A percentile compares a stretch with the other conserved stretches of the same genome.
Evolutionary conservation across 2,113 vertebrate species (phyloP).

Genomic region (Nycticryphes semicollaris): DNA sequence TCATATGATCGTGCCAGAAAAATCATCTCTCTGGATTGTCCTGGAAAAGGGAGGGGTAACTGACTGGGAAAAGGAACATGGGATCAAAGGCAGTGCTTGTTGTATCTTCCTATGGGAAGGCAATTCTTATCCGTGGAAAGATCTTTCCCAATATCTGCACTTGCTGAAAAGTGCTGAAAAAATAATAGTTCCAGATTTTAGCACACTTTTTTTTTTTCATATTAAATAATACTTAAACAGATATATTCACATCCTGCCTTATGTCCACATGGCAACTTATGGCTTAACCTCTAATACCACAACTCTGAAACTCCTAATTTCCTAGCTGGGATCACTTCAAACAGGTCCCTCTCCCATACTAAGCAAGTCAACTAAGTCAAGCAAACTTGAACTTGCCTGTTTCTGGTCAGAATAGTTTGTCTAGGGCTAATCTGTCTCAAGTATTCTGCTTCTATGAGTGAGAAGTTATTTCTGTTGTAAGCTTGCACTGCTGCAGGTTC

Average conservation of each 20-base stretch:
- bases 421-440: neutral
- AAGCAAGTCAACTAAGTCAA: neutral
- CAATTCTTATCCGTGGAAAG: neutral
- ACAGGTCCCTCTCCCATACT: rapidly evolving
- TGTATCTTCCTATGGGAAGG: neutral
- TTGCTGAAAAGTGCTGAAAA: neutral
- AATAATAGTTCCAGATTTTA: neutral
- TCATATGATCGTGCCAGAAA: neutral
- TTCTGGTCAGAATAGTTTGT: neutral
- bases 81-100: neutral
- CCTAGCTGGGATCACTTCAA: neutral
- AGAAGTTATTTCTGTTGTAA: neutral
- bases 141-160: neutral
- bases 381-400: neutral
- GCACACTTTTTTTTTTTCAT: neutral
- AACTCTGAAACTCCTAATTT: neutral
- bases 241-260: neutral
- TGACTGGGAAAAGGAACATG: neutral
- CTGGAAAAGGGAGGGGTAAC: neutral
- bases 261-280: neutral
- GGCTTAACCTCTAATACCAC: neutral
- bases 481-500: neutral
- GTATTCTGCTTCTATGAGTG: neutral
- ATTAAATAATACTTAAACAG: neutral
- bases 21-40: neutral